Base-by-base conservation (phyloP, 2,888 invertebrate species). In the Sinelater perroti region DNA sequence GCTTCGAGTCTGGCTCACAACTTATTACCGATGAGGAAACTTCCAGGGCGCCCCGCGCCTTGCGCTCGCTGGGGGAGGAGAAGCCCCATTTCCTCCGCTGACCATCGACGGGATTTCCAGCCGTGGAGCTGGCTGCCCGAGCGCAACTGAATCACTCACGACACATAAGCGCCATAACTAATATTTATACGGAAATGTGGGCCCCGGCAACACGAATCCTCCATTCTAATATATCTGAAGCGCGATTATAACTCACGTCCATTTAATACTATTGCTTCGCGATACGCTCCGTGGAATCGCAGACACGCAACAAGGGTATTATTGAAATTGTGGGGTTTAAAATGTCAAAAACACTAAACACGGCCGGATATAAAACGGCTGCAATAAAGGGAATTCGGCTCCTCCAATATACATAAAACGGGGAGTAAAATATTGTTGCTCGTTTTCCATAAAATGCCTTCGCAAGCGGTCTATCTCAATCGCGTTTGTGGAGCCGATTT, bases 271-370 rank as follows among this genome's bases (percentile, higher is more conserved):
- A 52, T 52, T 52, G 42, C 38, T 42, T 13, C 42, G 13, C 42
- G 51, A 51, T 51, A 51, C 38, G 42, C 38, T 42, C 31, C 51
- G 30, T 36, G 5, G 44, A 44, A 52, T 44, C 31, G 33, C 33
- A 35, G 44, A 44, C 52, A 52, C 52, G 52, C 52, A 42, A 52
- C 24, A 31, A 26, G 33, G 13, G 21, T 35, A 40, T 51, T 51
- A 51, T 51, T 51, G 51, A 42, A 51, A 51, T 51, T 36, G 40
- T 38, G 52, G 52, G 52, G 52, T 44, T 52, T 44, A 42, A 52
- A 52, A 52, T 52, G 52, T 52, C 52, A 52, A 52, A 52, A 44
- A 33, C 40, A 24, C 31, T 30, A 40, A 20, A 36, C 38, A 17
- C 40, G 3, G 18, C 26, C 28, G 17, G 40, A 40, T 40, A 40